Evolutionary conservation across 2,888 invertebrate species (phyloP).

Genomic region (Amphipoea oculea): DNA sequence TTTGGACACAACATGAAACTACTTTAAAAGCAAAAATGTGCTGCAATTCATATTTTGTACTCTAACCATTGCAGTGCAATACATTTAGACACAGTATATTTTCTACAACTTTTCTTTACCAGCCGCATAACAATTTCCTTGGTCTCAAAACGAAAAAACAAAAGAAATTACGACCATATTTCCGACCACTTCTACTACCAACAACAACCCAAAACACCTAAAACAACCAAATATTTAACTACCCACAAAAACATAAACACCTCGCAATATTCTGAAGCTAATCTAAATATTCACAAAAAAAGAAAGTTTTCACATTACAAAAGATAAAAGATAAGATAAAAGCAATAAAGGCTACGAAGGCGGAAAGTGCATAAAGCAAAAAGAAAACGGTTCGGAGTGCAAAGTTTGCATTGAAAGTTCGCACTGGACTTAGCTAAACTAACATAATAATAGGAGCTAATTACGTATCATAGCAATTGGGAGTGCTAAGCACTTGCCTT

Average conservation of each 20-base stretch:
- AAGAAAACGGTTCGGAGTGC: slow-evolving; percentile 75
- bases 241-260: slow-evolving; percentile 25
- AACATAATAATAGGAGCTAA: slow-evolving; percentile 70
- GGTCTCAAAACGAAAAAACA: slow-evolving; percentile 13
- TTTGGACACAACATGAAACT: background rate
- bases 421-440: slow-evolving; percentile 73
- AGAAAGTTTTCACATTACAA: slow-evolving; percentile 69
- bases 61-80: background rate
- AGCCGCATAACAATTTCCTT: background rate
- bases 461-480: slow-evolving; percentile 66
- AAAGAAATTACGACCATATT: slow-evolving; percentile 15
- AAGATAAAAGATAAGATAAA: slow-evolving; percentile 70
- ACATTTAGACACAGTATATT: background rate
- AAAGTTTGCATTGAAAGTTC: slow-evolving; percentile 73
- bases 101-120: background rate
- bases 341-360: slow-evolving; percentile 70
- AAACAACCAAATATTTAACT: slow-evolving; percentile 34
- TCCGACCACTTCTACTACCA: slow-evolving; percentile 17
- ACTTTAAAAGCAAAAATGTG: slow-evolving; percentile 6
- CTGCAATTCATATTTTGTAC: slow-evolving; percentile 2
- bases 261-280: slow-evolving; percentile 44
- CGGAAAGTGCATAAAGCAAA: slow-evolving; percentile 72
- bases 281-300: slow-evolving; percentile 63
- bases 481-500: slow-evolving; percentile 38
- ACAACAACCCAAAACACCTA: slow-evolving; percentile 6